A percentile compares a stretch with the other conserved stretches of the same genome.
phyloP scores from a whole-genome alignment of 2,113 vertebrate species.

The Ciconia maguari region DNA sequence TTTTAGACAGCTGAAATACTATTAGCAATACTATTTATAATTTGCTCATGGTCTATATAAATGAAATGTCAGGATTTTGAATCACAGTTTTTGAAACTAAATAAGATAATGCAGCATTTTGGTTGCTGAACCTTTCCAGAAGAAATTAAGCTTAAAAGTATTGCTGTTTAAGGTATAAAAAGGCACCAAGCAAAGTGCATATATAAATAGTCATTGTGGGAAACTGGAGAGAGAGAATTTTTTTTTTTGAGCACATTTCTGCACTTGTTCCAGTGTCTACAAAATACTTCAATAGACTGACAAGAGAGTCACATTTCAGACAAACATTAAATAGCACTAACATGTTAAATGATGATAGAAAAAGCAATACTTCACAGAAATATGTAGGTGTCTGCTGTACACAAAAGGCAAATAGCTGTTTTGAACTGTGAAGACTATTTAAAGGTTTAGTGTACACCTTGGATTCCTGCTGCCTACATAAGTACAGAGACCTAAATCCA shows the following conservation, averaged over 20 bases:
- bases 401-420: conserved; percentile 61
- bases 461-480: conserved; percentile 56
- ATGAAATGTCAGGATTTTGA: background rate
- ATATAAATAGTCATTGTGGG: background rate
- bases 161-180: background rate
- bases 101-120: background rate
- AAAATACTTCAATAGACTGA: conserved; percentile 15
- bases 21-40: background rate
- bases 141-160: background rate
- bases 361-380: conserved; percentile 51
- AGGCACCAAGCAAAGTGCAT: background rate
- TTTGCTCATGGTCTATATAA: background rate
- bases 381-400: conserved; percentile 50
- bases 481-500: conserved; percentile 64
- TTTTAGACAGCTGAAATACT: background rate
- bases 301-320: conserved; percentile 26
- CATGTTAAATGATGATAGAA: conserved; percentile 39
- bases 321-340: conserved; percentile 34
- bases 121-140: background rate
- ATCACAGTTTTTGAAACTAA: background rate
- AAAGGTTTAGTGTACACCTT: conserved; percentile 60
- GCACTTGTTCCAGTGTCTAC: background rate
- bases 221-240: background rate
- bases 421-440: conserved; percentile 61
- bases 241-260: background rate